Percentiles rank a stretch among this genome's conserved stretches.
Evolutionary conservation across 2,113 vertebrate species (phyloP).

Genomic region (Indicator indicator): DNA sequence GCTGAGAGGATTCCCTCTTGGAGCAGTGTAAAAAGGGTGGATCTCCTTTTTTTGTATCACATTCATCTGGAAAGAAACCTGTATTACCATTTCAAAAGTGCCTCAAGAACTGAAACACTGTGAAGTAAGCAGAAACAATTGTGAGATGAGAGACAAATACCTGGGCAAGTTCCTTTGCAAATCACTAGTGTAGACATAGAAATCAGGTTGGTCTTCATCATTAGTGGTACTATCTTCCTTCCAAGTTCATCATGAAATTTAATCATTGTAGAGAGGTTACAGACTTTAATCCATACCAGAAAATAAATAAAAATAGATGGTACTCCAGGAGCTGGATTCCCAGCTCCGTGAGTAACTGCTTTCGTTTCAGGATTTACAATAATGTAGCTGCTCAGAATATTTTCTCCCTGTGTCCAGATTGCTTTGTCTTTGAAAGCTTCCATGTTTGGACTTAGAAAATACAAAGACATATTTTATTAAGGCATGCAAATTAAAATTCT

Average conservation of each 20-base stretch:
- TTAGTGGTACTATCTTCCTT: neutral
- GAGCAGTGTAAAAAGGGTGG: neutral
- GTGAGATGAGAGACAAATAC: neutral
- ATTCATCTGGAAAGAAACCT: neutral
- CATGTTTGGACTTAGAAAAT: neutral
- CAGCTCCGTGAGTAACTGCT: neutral
- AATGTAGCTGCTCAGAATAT: neutral
- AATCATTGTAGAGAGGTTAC: neutral
- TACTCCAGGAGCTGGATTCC: neutral
- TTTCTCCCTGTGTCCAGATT: neutral
- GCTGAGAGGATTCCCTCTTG: neutral
- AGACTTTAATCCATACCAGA: neutral
- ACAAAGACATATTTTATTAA: neutral
- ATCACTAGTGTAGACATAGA: neutral
- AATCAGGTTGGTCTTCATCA: neutral
- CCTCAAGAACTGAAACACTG: neutral
- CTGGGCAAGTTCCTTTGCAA: neutral
- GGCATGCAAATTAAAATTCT: neutral
- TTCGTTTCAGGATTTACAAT: neutral
- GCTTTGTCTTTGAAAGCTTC: neutral
- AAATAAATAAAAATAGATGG: neutral
- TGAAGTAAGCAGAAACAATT: neutral
- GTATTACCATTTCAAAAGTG: neutral
- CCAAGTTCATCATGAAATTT: neutral
- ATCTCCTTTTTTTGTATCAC: neutral